Conservation (phyloP, 2,888 invertebrate species). For the Aphidoletes aphidimyza region DNA sequence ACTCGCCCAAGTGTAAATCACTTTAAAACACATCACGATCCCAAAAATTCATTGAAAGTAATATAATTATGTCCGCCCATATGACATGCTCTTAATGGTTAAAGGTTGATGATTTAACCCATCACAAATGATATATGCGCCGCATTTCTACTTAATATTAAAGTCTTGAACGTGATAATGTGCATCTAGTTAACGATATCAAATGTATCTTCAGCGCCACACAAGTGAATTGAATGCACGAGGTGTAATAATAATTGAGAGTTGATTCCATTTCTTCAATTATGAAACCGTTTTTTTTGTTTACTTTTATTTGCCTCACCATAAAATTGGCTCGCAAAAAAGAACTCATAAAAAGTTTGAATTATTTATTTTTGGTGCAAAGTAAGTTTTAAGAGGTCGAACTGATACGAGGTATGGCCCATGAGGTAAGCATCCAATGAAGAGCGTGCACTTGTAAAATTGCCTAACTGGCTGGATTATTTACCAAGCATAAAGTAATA, state of each 20-base stretch:
- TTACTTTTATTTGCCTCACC: neutral
- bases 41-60: neutral
- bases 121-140: neutral
- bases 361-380: constrained; percentile 31
- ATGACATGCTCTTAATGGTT: neutral
- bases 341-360: neutral
- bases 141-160: neutral
- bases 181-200: constrained; percentile 35
- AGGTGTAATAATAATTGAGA: constrained; percentile 9
- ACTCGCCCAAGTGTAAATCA: neutral
- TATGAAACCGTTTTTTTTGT: neutral
- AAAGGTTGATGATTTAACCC: neutral
- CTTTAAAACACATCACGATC: neutral
- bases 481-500: neutral
- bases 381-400: neutral
- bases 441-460: neutral
- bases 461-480: constrained; percentile 32
- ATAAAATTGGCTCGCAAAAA: neutral
- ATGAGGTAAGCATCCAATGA: neutral
- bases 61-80: neutral
- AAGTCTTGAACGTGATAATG: constrained; percentile 21
- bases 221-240: neutral
- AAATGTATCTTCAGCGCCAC: neutral
- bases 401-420: neutral
- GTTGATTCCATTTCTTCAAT: constrained; percentile 35